Conservation (phyloP, 2,113 vertebrate genomes). For the Archocentrus centrarchus region DNA sequence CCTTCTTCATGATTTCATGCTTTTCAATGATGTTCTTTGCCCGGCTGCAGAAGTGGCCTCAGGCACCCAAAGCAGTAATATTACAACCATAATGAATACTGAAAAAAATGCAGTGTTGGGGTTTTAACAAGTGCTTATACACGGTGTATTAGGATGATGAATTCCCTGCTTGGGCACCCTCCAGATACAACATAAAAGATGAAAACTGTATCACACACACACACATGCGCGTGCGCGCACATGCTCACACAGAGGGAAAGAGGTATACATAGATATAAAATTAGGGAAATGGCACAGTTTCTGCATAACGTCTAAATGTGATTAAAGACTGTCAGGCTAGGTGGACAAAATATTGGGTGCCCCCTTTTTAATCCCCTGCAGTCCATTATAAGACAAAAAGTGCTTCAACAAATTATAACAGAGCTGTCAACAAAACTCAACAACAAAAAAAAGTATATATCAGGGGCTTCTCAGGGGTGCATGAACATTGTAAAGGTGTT, state of each 20-base stretch:
- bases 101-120: slow-evolving; percentile 63
- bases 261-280: slow-evolving; percentile 8
- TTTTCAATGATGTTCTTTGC: slow-evolving; percentile 61
- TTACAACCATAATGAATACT: slow-evolving; percentile 69
- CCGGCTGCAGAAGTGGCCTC: slow-evolving; percentile 44
- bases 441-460: background rate
- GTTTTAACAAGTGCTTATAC: slow-evolving; percentile 74
- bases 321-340: slow-evolving; percentile 34
- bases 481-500: background rate
- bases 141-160: slow-evolving; percentile 67
- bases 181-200: slow-evolving; percentile 56
- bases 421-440: background rate
- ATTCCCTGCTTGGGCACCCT: slow-evolving; percentile 57
- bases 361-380: background rate
- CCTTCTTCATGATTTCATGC: slow-evolving; percentile 44
- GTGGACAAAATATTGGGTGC: slow-evolving; percentile 1
- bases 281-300: slow-evolving; percentile 16
- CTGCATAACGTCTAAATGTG: slow-evolving; percentile 11
- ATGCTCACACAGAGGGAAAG: slow-evolving; percentile 4
- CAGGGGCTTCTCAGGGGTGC: background rate
- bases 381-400: background rate
- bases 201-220: slow-evolving; percentile 50
- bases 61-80: slow-evolving; percentile 55
- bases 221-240: background rate
- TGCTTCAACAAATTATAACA: background rate